Evolutionary conservation across 2,113 vertebrate species (phyloP).

Genomic region (Ptilorrhoa leucosticta): DNA sequence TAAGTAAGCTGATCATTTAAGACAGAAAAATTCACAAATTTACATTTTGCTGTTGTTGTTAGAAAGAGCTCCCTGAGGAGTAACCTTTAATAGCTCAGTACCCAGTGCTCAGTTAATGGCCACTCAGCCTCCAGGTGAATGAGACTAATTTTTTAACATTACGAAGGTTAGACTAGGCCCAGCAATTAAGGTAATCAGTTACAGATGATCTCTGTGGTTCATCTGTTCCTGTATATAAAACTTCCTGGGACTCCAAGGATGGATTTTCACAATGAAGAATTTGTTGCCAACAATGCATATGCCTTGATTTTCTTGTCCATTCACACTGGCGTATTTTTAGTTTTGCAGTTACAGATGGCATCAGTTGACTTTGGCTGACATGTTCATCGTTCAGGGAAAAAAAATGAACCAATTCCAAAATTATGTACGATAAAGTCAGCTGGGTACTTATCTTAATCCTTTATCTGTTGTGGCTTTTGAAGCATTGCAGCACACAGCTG

Average conservation of each 20-base stretch:
- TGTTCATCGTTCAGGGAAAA: slow-evolving; percentile 20
- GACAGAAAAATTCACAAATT: background rate
- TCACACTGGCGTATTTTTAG: slow-evolving; percentile 17
- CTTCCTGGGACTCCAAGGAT: background rate
- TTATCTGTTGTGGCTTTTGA: slow-evolving; percentile 33
- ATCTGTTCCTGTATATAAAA: slow-evolving; percentile 16
- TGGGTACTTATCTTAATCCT: slow-evolving; percentile 41
- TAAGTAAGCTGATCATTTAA: background rate
- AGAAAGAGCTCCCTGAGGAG: background rate
- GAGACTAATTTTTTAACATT: slow-evolving; percentile 22
- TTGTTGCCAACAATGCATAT: background rate
- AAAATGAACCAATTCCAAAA: slow-evolving; percentile 30
- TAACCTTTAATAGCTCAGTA: background rate
- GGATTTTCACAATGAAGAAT: slow-evolving; percentile 22
- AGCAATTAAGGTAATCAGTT: slow-evolving; percentile 28
- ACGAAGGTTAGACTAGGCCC: slow-evolving; percentile 5
- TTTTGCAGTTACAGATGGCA: slow-evolving; percentile 40
- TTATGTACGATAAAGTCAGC: slow-evolving; percentile 15
- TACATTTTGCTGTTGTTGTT: background rate
- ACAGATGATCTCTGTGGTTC: slow-evolving; percentile 2
- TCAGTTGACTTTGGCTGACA: slow-evolving; percentile 43
- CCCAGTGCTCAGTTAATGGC: background rate
- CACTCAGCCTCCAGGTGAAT: background rate
- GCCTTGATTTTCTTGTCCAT: slow-evolving; percentile 33
- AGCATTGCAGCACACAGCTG: slow-evolving; percentile 43